phyloP scores from a whole-genome alignment of 2,888 invertebrate genomes.

The Tuta absoluta region DNA sequence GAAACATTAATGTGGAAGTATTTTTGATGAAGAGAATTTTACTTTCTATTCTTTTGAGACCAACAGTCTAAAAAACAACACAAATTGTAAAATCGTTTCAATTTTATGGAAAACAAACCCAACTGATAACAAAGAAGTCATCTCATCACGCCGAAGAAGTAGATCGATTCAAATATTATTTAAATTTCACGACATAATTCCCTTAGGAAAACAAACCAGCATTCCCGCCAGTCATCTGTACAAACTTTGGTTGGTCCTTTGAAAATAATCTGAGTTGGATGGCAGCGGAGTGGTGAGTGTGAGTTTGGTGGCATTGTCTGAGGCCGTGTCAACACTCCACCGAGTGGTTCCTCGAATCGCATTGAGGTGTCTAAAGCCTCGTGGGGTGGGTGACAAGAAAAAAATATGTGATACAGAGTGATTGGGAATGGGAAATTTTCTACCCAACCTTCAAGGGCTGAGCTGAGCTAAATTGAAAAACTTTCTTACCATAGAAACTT shows the following conservation, averaged over 20 bases:
- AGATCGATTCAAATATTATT: slow-evolving; percentile 9
- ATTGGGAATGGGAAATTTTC: neutral
- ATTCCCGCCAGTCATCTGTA: slow-evolving; percentile 59
- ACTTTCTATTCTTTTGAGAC: too few species aligned
- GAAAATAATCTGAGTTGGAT: slow-evolving; percentile 66
- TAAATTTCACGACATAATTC: slow-evolving; percentile 22
- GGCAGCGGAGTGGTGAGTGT: slow-evolving; percentile 47
- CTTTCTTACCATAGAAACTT: too few species aligned
- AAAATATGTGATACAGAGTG: slow-evolving; percentile 22
- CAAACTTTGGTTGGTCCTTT: slow-evolving; percentile 61
- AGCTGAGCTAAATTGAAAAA: too few species aligned
- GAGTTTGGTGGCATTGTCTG: slow-evolving; percentile 73
- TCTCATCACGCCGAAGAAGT: neutral
- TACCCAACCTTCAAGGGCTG: too few species aligned
- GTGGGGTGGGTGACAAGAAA: slow-evolving; percentile 53
- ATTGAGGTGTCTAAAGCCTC: slow-evolving; percentile 71
- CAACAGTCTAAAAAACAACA: too few species aligned
- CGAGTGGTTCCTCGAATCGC: slow-evolving; percentile 66
- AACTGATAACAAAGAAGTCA: too few species aligned
- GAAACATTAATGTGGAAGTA: too few species aligned
- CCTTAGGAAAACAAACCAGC: slow-evolving; percentile 19
- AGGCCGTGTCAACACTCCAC: slow-evolving; percentile 70
- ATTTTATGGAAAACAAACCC: too few species aligned
- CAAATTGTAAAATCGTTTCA: too few species aligned
- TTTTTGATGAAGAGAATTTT: too few species aligned